Evolutionary conservation across 1,140 invertebrate species (phyloP).

Genomic region (Drosophila jambulina): DNA sequence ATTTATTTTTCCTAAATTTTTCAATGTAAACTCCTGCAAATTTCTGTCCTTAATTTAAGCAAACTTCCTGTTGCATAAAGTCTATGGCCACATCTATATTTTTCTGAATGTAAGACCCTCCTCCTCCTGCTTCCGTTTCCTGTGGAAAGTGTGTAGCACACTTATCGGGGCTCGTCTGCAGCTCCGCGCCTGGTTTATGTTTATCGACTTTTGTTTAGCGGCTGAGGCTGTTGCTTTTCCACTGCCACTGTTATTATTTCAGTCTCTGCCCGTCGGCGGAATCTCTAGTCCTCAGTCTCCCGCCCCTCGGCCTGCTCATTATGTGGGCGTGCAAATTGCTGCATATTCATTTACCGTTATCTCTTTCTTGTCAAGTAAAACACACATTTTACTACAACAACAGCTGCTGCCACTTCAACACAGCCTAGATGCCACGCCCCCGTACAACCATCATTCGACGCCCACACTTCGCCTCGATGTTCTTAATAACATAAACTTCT

Average conservation of each 20-base stretch:
- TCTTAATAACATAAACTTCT: constrained; percentile 84
- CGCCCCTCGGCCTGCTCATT: constrained; percentile 53
- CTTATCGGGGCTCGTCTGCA: constrained; percentile 66
- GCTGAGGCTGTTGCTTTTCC: constrained; percentile 42
- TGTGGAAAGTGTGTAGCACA: constrained; percentile 72
- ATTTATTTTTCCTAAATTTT: neutral
- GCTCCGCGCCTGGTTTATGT: constrained; percentile 64
- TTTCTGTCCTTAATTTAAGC: neutral
- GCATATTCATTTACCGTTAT: constrained; percentile 84
- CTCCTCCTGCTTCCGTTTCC: constrained; percentile 31
- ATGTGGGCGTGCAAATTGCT: constrained; percentile 83
- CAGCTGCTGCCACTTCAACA: constrained; percentile 58
- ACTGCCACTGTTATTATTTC: constrained; percentile 73
- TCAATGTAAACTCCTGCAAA: neutral
- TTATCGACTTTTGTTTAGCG: constrained; percentile 82
- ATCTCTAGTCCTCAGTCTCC: neutral
- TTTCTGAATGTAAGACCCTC: constrained; percentile 8
- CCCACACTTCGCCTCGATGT: constrained; percentile 27
- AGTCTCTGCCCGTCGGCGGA: constrained; percentile 55
- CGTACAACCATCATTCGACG: constrained; percentile 9
- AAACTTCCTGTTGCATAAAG: neutral
- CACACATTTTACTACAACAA: constrained; percentile 72
- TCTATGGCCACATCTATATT: neutral
- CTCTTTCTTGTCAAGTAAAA: constrained; percentile 81
- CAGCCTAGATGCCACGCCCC: constrained; percentile 34